phyloP scores from a whole-genome alignment of 1,140 invertebrate genomes.

The Meteorus sp. region DNA sequence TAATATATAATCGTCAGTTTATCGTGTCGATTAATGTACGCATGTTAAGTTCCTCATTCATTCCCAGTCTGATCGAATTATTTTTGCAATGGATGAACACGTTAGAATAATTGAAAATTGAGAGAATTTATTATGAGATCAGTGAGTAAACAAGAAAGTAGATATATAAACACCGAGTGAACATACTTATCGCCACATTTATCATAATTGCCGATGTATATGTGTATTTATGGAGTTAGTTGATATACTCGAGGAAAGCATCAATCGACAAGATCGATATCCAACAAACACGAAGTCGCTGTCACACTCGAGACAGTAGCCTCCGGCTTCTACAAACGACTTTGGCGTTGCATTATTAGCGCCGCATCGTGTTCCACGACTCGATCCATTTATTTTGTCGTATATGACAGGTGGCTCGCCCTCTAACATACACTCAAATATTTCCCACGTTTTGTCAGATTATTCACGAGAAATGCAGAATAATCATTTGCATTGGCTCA shows the following conservation, averaged over 20 bases:
- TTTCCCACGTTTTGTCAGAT: constrained; percentile 51
- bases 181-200: neutral
- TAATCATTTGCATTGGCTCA: constrained; percentile 35
- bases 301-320: constrained; percentile 15
- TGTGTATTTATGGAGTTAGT: no score
- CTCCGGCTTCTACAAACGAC: constrained; percentile 22
- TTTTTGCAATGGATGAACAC: no score
- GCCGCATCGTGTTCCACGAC: constrained; percentile 43
- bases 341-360: constrained; percentile 39
- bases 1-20: no score
- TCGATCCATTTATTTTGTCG: constrained; percentile 45
- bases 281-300: neutral
- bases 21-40: no score
- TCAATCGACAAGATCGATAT: constrained; percentile 21
- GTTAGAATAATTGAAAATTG: no score
- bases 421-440: constrained; percentile 28
- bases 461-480: constrained; percentile 35
- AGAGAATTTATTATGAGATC: no score
- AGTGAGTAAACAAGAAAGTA: neutral
- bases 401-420: constrained; percentile 39
- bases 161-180: neutral
- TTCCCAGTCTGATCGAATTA: no score
- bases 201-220: neutral
- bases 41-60: no score
- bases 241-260: neutral